Percentiles rank a stretch among this genome's conserved stretches.
Evolutionary conservation across 2,888 invertebrate genomes (phyloP).

Genomic region (Unio pictorum): DNA sequence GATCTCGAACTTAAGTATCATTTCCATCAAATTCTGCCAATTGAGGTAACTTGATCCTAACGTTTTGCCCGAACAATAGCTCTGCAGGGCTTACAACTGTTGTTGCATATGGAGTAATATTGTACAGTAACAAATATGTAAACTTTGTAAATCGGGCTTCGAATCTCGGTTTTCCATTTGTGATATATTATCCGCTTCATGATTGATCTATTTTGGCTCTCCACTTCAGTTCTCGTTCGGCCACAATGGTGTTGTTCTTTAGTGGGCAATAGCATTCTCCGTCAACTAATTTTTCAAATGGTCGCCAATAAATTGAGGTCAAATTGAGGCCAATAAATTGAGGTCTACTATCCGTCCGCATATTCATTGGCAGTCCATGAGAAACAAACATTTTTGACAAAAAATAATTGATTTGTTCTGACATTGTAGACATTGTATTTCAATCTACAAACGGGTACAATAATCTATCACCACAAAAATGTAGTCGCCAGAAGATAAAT

Average conservation of each 20-base stretch:
- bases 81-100: constrained; percentile 28
- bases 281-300: constrained; percentile 20
- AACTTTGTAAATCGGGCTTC: constrained; percentile 14
- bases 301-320: constrained; percentile 23
- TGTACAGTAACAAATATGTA: constrained; percentile 23
- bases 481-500: constrained; percentile 27
- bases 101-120: constrained; percentile 24
- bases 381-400: constrained; percentile 20
- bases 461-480: constrained; percentile 32
- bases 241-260: constrained; percentile 29
- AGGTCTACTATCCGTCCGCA: constrained; percentile 36
- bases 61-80: constrained; percentile 26
- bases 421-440: constrained; percentile 23
- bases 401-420: constrained; percentile 20
- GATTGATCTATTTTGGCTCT: constrained; percentile 28
- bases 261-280: constrained; percentile 21
- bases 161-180: constrained; percentile 21
- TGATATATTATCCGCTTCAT: constrained; percentile 28
- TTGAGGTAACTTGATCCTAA: constrained; percentile 25
- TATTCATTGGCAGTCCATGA: constrained; percentile 30
- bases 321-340: constrained; percentile 27
- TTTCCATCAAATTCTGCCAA: background rate
- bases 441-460: constrained; percentile 30
- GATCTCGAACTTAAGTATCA: constrained; percentile 8
- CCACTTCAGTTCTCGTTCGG: constrained; percentile 31